phyloP scores from a whole-genome alignment of 2,113 vertebrate genomes.

The Rhabdomys dilectus region DNA sequence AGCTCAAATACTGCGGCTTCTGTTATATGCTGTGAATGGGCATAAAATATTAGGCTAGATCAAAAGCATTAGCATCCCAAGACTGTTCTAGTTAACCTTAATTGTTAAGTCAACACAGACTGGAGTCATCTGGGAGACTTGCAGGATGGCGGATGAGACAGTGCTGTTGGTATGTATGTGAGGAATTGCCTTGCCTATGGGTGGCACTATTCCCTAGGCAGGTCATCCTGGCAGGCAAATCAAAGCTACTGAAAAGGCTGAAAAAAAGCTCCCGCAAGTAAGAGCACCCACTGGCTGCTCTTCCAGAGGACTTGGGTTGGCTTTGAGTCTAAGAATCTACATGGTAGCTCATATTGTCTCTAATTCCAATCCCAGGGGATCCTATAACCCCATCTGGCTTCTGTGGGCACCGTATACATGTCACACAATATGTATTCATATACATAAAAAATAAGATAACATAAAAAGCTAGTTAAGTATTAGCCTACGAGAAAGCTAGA shows the following conservation, averaged over 20 bases:
- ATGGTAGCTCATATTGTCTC: neutral
- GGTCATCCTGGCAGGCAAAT: no score
- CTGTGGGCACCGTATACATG: neutral
- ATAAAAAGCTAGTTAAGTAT: neutral
- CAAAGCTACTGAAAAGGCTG: neutral
- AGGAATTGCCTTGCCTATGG: neutral
- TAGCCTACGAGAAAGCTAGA: neutral
- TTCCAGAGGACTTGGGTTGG: neutral
- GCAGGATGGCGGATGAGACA: no score
- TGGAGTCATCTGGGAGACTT: neutral
- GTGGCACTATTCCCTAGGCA: neutral
- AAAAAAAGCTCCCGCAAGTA: neutral
- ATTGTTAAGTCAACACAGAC: neutral
- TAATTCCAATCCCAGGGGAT: neutral
- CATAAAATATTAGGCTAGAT: neutral
- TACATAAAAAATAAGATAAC: no score
- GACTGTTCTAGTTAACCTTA: neutral
- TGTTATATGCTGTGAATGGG: neutral
- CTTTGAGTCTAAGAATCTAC: neutral
- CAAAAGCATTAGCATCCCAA: neutral
- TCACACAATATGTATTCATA: neutral
- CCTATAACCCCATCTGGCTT: neutral
- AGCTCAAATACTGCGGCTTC: neutral
- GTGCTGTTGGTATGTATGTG: neutral
- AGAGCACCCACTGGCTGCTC: neutral